Base-by-base conservation (phyloP, 2,113 vertebrate genomes). In the Andinoacara biseriatus region DNA sequence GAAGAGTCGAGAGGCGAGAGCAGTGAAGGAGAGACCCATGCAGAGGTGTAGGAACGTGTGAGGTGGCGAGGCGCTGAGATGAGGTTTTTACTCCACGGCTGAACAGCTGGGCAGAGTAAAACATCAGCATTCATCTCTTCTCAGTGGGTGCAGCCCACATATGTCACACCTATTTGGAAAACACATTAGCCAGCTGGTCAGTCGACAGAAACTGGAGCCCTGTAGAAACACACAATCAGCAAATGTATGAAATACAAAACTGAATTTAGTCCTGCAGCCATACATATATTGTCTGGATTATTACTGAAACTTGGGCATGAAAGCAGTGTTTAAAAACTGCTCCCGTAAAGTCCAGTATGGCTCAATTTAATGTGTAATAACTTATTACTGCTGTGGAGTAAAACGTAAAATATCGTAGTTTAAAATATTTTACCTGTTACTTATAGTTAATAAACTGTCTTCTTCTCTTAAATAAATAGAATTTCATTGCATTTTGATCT, bases 81-180 rank as follows among this genome's bases (percentile, higher is more conserved):
- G 56, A 20, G 7, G 74, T 0, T 87, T 81, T 94, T 76, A 88
- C 63, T 92, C 90, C 94, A 90, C 17, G 59, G 26, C 63, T 86
- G 74, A 6, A 81, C 77, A n/a, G 82, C 57, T 58, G 75, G 80
- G 54, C 65, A 78, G 46, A 91, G 29, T 52, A 92, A 74, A 49
- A 86, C 72, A 74, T 94, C 91, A 76, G 82, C 24, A 15, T 91
- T 95, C 95, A 96, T 95, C 52, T 83, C 84, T 65, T 29, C 80
- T 76, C 57, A 65, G 63, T 63, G 82, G 5, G 86, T 81, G 76
- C 62, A 76, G 69, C 78, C 46, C 74, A 67, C 14, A 72, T 72
- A 60, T 74, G 26, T 24, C 43, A 26, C 62, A 43, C 81, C 90
- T 89, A 83, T 24, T 15, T 38, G 52, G 15, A 74, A 86, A 59